Conservation (phyloP, 2,888 invertebrate genomes). For the Pheosia gnoma region DNA sequence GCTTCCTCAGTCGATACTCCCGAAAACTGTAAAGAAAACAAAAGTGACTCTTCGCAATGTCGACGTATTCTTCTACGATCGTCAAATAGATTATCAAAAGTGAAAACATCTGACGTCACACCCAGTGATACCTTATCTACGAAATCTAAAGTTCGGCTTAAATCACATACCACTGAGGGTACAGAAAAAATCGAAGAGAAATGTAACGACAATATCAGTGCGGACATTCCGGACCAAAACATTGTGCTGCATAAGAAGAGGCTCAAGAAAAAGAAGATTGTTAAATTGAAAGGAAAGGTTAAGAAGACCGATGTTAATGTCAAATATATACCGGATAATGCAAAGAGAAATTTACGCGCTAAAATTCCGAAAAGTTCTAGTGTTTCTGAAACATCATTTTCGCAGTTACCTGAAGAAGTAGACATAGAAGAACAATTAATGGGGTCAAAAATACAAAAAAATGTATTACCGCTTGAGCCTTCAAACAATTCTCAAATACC, state of each 20-base stretch:
- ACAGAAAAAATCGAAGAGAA: conserved; percentile 6
- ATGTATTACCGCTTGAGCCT: conserved; percentile 9
- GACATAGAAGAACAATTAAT: conserved; percentile 52
- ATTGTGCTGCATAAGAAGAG: conserved; percentile 4
- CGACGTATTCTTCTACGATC: conserved; percentile 57
- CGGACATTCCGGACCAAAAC: not conserved
- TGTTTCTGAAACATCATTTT: not conserved
- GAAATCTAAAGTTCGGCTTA: conserved; percentile 28
- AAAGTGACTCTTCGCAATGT: conserved; percentile 23
- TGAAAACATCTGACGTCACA: conserved; percentile 9
- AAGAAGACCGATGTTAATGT: conserved; percentile 17
- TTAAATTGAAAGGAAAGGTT: conserved; percentile 9
- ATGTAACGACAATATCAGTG: not conserved
- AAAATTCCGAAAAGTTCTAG: not conserved
- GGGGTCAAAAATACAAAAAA: conserved; percentile 45
- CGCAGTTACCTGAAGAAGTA: conserved; percentile 13
- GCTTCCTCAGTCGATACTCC: conserved; percentile 22
- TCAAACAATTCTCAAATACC: conserved; percentile 9
- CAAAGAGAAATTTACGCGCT: not conserved
- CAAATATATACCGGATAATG: not conserved
- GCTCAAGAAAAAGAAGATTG: conserved; percentile 11
- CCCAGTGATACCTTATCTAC: conserved; percentile 15
- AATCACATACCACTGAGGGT: conserved; percentile 14
- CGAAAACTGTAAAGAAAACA: conserved; percentile 50
- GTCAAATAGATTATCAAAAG: conserved; percentile 45